phyloP scores from a whole-genome alignment of 1,140 invertebrate genomes.

The Bradysia coprophila region DNA sequence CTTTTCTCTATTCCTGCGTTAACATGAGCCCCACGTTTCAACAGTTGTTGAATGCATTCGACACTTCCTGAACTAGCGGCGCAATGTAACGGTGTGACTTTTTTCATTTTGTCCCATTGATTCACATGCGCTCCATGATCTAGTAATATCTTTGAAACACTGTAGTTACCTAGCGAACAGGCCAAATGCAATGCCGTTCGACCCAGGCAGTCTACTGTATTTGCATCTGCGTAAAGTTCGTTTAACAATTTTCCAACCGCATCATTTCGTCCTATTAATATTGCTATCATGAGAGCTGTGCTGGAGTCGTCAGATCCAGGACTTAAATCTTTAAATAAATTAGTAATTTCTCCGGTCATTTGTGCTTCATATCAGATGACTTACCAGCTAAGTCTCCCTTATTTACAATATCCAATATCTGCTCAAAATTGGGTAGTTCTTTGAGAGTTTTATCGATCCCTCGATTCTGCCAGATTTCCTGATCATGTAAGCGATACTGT shows the following conservation, averaged over 20 bases:
- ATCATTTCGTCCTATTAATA: slow-evolving; percentile 13
- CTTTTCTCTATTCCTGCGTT: slow-evolving; percentile 48
- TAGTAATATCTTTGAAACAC: slow-evolving; percentile 41
- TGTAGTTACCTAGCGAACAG: slow-evolving; percentile 40
- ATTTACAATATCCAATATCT: slow-evolving; percentile 26
- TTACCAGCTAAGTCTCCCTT: slow-evolving; percentile 19
- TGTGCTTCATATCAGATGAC: background rate
- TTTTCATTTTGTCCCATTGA: slow-evolving; percentile 41
- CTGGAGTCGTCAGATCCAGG: slow-evolving; percentile 15
- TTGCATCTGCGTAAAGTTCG: slow-evolving; percentile 14
- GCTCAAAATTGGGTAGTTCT: slow-evolving; percentile 26
- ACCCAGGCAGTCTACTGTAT: slow-evolving; percentile 11
- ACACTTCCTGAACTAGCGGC: slow-evolving; percentile 40
- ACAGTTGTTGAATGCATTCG: slow-evolving; percentile 32
- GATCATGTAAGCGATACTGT: slow-evolving; percentile 14
- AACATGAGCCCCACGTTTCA: slow-evolving; percentile 45
- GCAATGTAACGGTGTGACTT: slow-evolving; percentile 56
- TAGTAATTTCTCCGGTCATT: background rate
- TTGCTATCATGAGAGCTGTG: slow-evolving; percentile 14
- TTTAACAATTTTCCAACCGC: slow-evolving; percentile 13
- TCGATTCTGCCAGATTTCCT: slow-evolving; percentile 24
- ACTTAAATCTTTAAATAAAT: slow-evolving; percentile 8
- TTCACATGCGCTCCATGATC: slow-evolving; percentile 41
- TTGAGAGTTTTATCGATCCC: slow-evolving; percentile 24
- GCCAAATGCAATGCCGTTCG: slow-evolving; percentile 60